Percentiles rank a stretch among this genome's conserved stretches.
Conservation (phyloP, 2,113 vertebrate genomes). For the Pycnonotus jocosus region DNA sequence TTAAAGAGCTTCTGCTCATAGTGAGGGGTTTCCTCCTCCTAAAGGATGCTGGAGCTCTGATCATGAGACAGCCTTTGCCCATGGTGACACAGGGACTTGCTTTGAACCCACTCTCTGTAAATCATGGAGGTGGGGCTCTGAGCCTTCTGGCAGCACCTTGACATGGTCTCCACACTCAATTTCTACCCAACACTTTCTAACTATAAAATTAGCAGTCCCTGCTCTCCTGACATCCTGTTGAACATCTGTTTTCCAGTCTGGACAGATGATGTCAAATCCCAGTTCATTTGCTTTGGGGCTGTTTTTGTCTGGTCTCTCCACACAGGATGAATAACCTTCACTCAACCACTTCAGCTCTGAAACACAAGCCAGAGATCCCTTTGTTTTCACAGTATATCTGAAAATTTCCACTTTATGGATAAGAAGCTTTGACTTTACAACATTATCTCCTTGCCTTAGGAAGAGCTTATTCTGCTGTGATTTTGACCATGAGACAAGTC, state of each 20-base stretch:
- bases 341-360: not conserved
- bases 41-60: not conserved
- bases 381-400: not conserved
- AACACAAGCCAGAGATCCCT: not conserved
- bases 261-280: not conserved
- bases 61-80: not conserved
- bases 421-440: not conserved
- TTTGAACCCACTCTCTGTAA: not conserved
- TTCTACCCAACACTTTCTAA: not conserved
- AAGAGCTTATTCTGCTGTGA: not conserved
- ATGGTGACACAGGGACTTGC: not conserved
- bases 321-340: not conserved
- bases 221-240: not conserved
- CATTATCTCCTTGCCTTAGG: not conserved
- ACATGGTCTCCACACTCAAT: not conserved
- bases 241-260: conserved; percentile 25
- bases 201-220: not conserved
- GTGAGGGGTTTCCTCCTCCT: not conserved
- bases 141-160: not conserved
- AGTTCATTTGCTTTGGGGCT: not conserved
- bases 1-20: not conserved
- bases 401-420: not conserved
- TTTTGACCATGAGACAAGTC: not conserved
- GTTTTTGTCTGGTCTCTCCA: not conserved
- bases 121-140: not conserved